phyloP scores from a whole-genome alignment of 2,888 invertebrate species.

The Thecophora atra region DNA sequence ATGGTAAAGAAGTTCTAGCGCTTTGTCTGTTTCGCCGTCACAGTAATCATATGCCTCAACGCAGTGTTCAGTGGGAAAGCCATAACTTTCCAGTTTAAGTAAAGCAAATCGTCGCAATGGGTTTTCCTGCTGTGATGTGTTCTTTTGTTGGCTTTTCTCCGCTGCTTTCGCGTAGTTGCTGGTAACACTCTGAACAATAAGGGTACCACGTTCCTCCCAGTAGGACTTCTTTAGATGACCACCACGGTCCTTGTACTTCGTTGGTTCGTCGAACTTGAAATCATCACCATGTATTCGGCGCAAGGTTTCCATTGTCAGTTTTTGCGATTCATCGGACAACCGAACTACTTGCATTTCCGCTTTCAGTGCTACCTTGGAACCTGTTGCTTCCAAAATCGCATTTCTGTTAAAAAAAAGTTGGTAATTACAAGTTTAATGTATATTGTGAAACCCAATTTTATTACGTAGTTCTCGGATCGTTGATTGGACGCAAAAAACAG shows the following conservation, averaged over 20 bases:
- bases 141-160: conserved; percentile 47
- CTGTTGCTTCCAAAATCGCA: conserved; percentile 64
- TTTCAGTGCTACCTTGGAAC: conserved; percentile 70
- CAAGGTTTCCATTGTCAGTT: conserved; percentile 78
- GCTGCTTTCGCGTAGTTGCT: conserved; percentile 75
- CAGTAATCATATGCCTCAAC: conserved; percentile 77
- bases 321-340: conserved; percentile 75
- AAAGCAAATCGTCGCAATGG: conserved; percentile 77
- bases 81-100: conserved; percentile 78
- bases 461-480: conserved; percentile 46
- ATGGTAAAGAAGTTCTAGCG: conserved; percentile 75
- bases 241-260: conserved; percentile 74
- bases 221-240: conserved; percentile 75
- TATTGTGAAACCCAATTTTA: background rate
- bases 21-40: conserved; percentile 75
- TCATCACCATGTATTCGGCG: conserved; percentile 79
- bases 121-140: conserved; percentile 69
- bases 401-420: conserved; percentile 51
- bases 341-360: conserved; percentile 80
- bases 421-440: background rate
- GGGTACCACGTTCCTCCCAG: conserved; percentile 80
- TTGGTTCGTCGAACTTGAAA: conserved; percentile 69
- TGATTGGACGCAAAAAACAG: conserved; percentile 72
- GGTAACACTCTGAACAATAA: conserved; percentile 72
- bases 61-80: conserved; percentile 80